Evolutionary conservation across 2,113 vertebrate species (phyloP), one percentile per base, ranked within the genome.

Genomic region (Ctenomys sociabilis): DNA sequence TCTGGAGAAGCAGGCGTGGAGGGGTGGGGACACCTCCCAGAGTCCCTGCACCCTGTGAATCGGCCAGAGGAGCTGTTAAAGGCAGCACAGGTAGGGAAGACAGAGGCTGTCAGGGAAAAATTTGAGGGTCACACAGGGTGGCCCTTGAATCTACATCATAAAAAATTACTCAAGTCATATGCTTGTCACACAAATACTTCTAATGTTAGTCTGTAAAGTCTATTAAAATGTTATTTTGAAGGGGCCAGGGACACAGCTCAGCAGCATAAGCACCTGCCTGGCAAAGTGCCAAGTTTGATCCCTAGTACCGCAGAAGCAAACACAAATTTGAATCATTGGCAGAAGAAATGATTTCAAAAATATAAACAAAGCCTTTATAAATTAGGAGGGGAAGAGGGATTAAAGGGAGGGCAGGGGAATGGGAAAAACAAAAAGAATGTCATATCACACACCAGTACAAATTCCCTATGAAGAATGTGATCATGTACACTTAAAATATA

Each of bases 21-120:
- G 4, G 6, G 9, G 12, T 22, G 35, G 32, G 28, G 22, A 30
- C 49, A 35, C 22, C 40, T 1, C 7, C 8, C n/a, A 49, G 45
- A 30, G 84, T 30, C 1, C 24, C 54, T 1, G 14, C 2, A 21
- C 40, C 52, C 21, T 6, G 13, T 5, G 35, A 52, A 4, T 0
- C 26, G 30, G 26, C 45, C 43, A 57, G 59, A 78, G 17, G 26
- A 14, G 2, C 3, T 4, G 26, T 64, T 28, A 9, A 7, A 80
- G 78, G n/a, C 37, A 75, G 5, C 7, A 17, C 1, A 12, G 54
- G 10, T 6, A 4, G 30, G 28, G 45, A 54, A 35, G 11, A 16
- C 0, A 0, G 24, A 82, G 22, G 64, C 26, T 63, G 12, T 49
- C 0, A 3, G 13, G 11, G 5, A 70, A 9, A 40, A 17, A 32